Percentiles rank a stretch among this genome's conserved stretches.
Evolutionary conservation across 2,797 vertebrate species (phyloP).

Genomic region (Leucoraja ocellata): DNA sequence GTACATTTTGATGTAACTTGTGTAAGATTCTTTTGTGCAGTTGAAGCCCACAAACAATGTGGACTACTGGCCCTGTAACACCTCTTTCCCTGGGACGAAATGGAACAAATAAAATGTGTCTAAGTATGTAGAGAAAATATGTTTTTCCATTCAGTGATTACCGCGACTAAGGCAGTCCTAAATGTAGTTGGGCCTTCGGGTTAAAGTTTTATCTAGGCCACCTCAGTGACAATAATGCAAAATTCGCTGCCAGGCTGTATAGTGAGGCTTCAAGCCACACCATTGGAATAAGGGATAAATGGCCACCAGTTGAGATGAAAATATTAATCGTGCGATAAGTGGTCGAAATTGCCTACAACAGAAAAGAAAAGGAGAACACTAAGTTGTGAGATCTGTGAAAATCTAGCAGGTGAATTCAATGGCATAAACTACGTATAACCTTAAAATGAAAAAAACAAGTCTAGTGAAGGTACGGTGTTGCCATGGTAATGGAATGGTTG

Average conservation of each 20-base stretch:
- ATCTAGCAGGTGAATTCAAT: background rate
- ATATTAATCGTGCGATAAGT: background rate
- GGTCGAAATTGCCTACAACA: background rate
- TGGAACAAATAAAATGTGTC: background rate
- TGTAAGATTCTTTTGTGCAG: too few species aligned
- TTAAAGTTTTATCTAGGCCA: background rate
- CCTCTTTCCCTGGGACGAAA: too few species aligned
- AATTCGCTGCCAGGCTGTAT: background rate
- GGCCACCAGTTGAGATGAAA: background rate
- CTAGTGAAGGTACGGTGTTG: background rate
- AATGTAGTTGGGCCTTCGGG: too few species aligned
- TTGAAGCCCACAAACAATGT: too few species aligned
- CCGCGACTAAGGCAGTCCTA: background rate
- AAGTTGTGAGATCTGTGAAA: background rate
- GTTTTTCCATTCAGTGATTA: background rate
- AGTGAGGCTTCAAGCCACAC: background rate
- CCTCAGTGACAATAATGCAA: too few species aligned
- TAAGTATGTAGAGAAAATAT: background rate
- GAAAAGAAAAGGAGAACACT: background rate
- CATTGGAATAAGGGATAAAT: background rate
- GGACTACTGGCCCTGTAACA: too few species aligned
- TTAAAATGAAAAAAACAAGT: background rate
- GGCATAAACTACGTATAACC: background rate
- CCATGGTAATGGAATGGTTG: background rate
- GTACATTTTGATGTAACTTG: too few species aligned